phyloP scores from a whole-genome alignment of 2,113 vertebrate species.

The Astur gentilis region DNA sequence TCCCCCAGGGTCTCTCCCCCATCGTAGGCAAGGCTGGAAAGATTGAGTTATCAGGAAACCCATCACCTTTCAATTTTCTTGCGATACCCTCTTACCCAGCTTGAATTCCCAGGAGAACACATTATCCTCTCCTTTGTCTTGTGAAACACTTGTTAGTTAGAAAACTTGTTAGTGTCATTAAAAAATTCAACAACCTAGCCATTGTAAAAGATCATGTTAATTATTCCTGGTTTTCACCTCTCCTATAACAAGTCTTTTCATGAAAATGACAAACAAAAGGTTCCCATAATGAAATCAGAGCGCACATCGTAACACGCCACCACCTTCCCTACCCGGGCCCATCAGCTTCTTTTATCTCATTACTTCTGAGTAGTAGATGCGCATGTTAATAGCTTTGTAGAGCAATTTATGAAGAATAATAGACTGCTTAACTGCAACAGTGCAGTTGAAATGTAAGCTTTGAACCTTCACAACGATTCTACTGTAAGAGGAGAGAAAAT shows the following conservation, averaged over 20 bases:
- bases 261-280: not conserved
- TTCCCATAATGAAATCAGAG: not conserved
- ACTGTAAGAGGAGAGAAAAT: not conserved
- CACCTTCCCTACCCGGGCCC: not conserved
- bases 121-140: not conserved
- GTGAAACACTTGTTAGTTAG: not conserved
- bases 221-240: not conserved
- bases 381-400: not conserved
- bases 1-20: not conserved
- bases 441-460: not conserved
- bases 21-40: not conserved
- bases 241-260: not conserved
- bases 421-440: not conserved
- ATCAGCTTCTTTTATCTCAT: not conserved
- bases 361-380: not conserved
- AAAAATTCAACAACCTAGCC: too few species aligned
- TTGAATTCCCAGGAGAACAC: not conserved
- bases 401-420: not conserved
- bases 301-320: accelerated
- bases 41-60: not conserved
- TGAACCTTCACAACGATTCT: not conserved
- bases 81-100: not conserved
- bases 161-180: not conserved
- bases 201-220: not conserved
- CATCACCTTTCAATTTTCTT: not conserved